These are phyloP conservation scores for Apodemia zela DNA, from an alignment of 2,888 invertebrate species.

Conservation along the genomic window DNA sequence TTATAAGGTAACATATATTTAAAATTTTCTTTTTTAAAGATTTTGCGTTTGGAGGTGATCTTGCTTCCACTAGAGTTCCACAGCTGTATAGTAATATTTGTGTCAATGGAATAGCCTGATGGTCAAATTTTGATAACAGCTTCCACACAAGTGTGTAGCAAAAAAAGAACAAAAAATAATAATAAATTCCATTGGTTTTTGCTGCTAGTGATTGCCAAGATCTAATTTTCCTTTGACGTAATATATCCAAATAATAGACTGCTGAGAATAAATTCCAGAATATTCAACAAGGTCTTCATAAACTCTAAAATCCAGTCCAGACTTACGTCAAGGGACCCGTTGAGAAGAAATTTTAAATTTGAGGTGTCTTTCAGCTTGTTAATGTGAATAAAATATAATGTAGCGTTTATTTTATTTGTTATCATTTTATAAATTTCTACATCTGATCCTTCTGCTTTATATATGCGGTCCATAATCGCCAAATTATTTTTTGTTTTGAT, in stretches of 20 bases:
- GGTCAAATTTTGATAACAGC: constrained; percentile 44
- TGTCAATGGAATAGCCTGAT: constrained; percentile 36
- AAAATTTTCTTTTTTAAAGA: constrained; percentile 54
- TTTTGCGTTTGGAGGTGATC: constrained; percentile 44
- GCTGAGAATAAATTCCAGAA: constrained; percentile 54
- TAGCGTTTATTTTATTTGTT: constrained; percentile 48
- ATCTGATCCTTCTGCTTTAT: constrained; percentile 48
- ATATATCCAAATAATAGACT: constrained; percentile 54
- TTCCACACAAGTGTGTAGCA: constrained; percentile 47
- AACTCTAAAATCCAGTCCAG: constrained; percentile 56
- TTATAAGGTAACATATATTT: constrained; percentile 46
- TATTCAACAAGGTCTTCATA: constrained; percentile 55
- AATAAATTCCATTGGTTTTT: constrained; percentile 48
- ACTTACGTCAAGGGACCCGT: constrained; percentile 54
- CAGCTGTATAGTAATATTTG: constrained; percentile 48
- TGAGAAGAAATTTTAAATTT: constrained; percentile 43
- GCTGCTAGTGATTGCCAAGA: constrained; percentile 50
- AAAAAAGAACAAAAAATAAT: constrained; percentile 54
- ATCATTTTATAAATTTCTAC: constrained; percentile 54
- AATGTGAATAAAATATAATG: constrained; percentile 45
- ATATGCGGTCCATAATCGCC: constrained; percentile 42
- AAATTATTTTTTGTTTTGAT: constrained; percentile 39
- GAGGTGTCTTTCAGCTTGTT: constrained; percentile 42
- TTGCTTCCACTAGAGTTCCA: constrained; percentile 53
- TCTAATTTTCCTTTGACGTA: constrained; percentile 43